These are phyloP conservation scores for Laodelphax striatellus DNA, from an alignment of 1,140 invertebrate genomes.

Conservation along the genomic window DNA sequence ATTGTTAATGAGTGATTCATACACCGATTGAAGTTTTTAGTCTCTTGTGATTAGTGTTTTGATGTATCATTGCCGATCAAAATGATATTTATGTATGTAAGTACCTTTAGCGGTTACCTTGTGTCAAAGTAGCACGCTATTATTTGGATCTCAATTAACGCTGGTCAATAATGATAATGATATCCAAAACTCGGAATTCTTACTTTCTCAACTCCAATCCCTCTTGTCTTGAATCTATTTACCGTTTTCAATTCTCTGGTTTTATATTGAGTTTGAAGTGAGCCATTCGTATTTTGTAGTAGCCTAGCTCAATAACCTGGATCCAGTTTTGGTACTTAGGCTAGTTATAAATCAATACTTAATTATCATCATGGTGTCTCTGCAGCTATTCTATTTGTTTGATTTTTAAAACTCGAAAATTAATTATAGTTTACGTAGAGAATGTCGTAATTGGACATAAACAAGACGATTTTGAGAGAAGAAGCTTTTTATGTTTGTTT, in stretches of 20 bases:
- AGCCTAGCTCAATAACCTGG: slow-evolving; percentile 11
- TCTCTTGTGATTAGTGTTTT: too few relatives aligned
- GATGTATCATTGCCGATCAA: too few relatives aligned
- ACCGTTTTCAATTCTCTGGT: background rate
- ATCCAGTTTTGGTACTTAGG: background rate
- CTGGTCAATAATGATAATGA: slow-evolving; percentile 24
- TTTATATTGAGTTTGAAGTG: background rate
- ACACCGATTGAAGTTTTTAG: background rate
- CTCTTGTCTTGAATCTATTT: too few relatives aligned
- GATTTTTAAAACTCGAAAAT: too few relatives aligned
- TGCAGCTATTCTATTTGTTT: too few relatives aligned
- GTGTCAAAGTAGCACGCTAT: slow-evolving; percentile 13
- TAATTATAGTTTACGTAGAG: too few relatives aligned
- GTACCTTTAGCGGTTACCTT: background rate
- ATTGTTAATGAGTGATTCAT: slow-evolving; percentile 13
- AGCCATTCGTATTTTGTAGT: background rate
- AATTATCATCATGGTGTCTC: too few relatives aligned
- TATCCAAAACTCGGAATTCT: slow-evolving; percentile 3
- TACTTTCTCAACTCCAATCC: too few relatives aligned
- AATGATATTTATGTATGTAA: background rate
- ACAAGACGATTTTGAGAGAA: too few relatives aligned
- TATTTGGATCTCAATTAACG: slow-evolving; percentile 23
- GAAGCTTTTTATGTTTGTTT: too few relatives aligned
- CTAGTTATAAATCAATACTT: too few relatives aligned
- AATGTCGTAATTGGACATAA: too few relatives aligned